Evolutionary conservation across 2,113 vertebrate genomes (phyloP).

Genomic region (Strigops habroptila): DNA sequence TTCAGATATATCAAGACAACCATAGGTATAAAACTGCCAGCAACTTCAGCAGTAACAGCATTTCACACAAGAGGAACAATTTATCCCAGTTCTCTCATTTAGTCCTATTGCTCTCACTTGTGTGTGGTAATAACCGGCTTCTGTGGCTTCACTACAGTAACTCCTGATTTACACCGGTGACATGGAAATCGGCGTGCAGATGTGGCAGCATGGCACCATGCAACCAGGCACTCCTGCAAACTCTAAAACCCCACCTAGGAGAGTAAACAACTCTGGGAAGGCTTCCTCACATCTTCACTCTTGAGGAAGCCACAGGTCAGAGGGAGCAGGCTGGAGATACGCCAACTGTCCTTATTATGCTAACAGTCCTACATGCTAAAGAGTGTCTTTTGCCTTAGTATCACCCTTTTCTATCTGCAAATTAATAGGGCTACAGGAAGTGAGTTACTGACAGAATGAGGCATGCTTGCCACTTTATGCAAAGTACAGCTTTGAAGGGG

Average conservation of each 20-base stretch:
- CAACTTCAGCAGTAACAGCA: not conserved
- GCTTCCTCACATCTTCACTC: not conserved
- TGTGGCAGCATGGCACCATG: accelerated
- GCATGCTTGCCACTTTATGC: not conserved
- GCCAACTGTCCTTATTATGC: not conserved
- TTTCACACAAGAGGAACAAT: not conserved
- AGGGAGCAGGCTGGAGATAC: not conserved
- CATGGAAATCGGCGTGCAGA: not conserved
- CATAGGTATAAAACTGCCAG: not conserved
- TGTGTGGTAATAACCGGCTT: not conserved
- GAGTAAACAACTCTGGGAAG: not conserved
- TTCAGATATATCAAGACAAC: not conserved
- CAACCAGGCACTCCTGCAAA: not conserved
- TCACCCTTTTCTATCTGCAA: not conserved
- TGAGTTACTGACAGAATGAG: not conserved
- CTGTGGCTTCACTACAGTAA: not conserved
- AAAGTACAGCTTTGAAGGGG: not conserved
- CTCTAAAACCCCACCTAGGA: not conserved
- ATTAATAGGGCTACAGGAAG: not conserved
- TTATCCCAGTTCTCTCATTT: not conserved
- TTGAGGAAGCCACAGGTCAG: not conserved
- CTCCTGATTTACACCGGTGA: not conserved
- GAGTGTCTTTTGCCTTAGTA: not conserved
- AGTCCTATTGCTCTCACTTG: not conserved
- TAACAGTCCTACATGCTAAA: not conserved